A percentile compares a stretch with the other conserved stretches of the same genome.
phyloP scores from a whole-genome alignment of 1,140 invertebrate species.

The Lucilia sericata region DNA sequence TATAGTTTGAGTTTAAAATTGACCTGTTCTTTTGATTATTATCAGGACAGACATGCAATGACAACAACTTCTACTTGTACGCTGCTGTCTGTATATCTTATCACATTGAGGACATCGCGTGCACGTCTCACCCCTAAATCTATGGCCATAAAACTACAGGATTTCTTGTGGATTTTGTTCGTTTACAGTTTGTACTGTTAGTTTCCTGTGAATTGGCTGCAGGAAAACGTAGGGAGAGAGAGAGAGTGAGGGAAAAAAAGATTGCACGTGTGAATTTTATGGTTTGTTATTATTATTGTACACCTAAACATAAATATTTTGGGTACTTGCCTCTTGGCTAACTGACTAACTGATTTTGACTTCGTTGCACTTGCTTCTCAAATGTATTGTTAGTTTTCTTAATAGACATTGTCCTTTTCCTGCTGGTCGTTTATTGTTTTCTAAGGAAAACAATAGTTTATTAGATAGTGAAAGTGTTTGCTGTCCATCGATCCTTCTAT shows the following conservation, averaged over 20 bases:
- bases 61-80: neutral
- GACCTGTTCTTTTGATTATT: conserved; percentile 19
- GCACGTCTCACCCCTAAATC: neutral
- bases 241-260: neutral
- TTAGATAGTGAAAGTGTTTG: conserved; percentile 39
- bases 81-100: neutral
- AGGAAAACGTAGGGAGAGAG: too few relatives aligned
- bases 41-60: neutral
- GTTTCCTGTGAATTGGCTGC: conserved; percentile 36
- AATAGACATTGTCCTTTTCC: neutral
- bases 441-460: neutral
- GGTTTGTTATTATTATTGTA: conserved; percentile 28
- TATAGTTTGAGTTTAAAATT: neutral
- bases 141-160: neutral
- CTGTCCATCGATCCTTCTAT: too few relatives aligned
- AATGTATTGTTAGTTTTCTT: conserved; percentile 2
- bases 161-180: neutral
- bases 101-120: conserved; percentile 23
- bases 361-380: neutral
- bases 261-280: conserved; percentile 44
- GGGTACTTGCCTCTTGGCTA: neutral
- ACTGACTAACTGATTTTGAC: neutral
- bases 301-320: neutral
- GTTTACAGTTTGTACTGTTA: conserved; percentile 14
- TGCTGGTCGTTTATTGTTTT: conserved; percentile 25